A percentile compares a stretch with the other conserved stretches of the same genome.
phyloP scores from a whole-genome alignment of 2,113 vertebrate genomes.

The Alligator sinensis region DNA sequence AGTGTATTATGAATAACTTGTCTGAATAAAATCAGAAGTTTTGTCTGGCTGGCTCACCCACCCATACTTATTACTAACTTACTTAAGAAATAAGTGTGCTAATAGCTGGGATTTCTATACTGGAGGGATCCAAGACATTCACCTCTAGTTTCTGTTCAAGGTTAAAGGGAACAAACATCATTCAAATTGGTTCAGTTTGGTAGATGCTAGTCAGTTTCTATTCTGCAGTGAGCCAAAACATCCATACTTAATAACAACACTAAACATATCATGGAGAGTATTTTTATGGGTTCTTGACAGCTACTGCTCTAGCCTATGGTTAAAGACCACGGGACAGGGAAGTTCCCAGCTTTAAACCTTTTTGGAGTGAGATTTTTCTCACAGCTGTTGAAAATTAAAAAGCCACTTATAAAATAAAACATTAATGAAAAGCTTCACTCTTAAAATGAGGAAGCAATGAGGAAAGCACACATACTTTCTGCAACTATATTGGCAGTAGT shows the following conservation, averaged over 20 bases:
- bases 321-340: neutral
- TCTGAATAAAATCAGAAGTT: neutral
- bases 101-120: neutral
- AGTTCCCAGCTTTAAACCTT: neutral
- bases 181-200: neutral
- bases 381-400: neutral
- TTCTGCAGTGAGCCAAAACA: neutral
- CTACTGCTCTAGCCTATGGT: neutral
- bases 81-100: neutral
- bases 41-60: rapidly evolving
- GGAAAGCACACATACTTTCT: neutral
- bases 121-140: neutral
- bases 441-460: neutral
- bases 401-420: neutral
- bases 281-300: neutral
- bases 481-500: neutral
- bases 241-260: neutral
- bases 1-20: neutral
- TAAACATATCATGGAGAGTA: neutral
- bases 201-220: neutral
- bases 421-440: neutral
- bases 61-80: too few species aligned
- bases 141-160: neutral
- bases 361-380: neutral
- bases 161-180: neutral